Base-by-base conservation (phyloP, 1,140 invertebrate genomes). In the Megathymus violae region DNA sequence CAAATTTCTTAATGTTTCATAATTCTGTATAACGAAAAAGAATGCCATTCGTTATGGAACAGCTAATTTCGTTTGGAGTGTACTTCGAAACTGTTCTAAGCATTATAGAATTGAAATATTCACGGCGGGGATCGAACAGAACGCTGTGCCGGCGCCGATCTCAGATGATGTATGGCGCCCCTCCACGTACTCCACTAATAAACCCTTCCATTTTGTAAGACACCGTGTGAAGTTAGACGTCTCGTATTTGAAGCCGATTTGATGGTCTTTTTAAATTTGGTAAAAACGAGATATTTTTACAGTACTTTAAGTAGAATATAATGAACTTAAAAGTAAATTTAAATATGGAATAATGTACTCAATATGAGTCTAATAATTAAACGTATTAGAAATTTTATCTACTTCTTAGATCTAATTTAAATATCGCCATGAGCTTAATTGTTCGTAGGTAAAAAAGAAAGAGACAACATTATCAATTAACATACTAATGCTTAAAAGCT, bases 141-240 rank as follows among this genome's bases (percentile, higher is more conserved):
- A 74, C 80, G 76, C 74, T 83, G 84, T 78, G 84, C 76, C 69
- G 78, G 85, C 85, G 88, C 83, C 88, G 82, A 59, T 64, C 27
- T 65, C 58, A 31, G 27, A 75, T 90, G 82, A 90, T 83, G 75
- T 78, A 88, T 88, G 80, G 73, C 71, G 76, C 76, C 83, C 82
- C 73, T 69, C 80, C 75, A 83, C 79, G 78, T 68, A 78, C 67
- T 81, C 76, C 71, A 72, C 81, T 87, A 83, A 88, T 86, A 84
- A 81, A 81, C 80, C 78, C 77, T 86, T 76, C 72, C 71, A 74
- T 61, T 71, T 74, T 73, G 60, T 63, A 77, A 67, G 46, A 75
- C n/a, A n/a, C 71, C 54, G 54, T 41, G 66, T 58, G 54, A 84
- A 72, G 64, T 31, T 85, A 85, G 83, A 76, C 66, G 70, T 72